A percentile compares a stretch with the other conserved stretches of the same genome.
These are phyloP conservation scores for Clupea harengus DNA, from an alignment of 2,113 vertebrate genomes.

Conservation along the genomic window DNA sequence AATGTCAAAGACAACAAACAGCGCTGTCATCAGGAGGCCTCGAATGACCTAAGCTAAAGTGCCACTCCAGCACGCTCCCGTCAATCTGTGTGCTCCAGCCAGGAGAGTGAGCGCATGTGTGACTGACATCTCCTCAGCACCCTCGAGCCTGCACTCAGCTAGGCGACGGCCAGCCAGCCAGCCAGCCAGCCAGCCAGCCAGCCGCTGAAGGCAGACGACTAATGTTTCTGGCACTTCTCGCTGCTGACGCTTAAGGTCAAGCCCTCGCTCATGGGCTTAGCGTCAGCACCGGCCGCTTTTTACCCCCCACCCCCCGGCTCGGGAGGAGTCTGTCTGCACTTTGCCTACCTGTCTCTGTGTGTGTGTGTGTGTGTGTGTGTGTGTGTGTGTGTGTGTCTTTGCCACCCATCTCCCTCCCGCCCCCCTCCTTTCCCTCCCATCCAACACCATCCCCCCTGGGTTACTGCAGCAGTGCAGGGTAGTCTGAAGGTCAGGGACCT, in stretches of 20 bases:
- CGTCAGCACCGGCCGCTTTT: background rate
- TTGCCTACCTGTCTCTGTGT: background rate
- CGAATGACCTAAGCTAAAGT: background rate
- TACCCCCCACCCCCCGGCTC: slow-evolving; percentile 1
- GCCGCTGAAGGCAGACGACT: slow-evolving; percentile 12
- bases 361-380: no score
- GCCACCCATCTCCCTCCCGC: background rate
- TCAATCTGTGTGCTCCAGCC: background rate
- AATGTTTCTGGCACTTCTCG: slow-evolving; percentile 10
- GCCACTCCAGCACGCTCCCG: background rate
- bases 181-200: background rate
- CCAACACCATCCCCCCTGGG: background rate
- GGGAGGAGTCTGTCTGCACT: background rate
- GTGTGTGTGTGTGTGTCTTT: no score
- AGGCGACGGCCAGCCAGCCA: background rate
- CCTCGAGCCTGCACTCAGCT: background rate
- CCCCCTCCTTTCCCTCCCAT: background rate
- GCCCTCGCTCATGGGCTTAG: background rate
- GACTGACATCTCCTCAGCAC: slow-evolving; percentile 13
- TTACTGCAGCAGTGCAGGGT: background rate
- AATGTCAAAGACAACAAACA: background rate
- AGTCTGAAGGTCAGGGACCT: background rate
- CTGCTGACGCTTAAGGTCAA: slow-evolving; percentile 23
- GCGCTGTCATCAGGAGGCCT: background rate
- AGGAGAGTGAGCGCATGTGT: background rate